Percentiles rank a stretch among this genome's conserved stretches.
These are phyloP conservation scores for Drosophila barbarae DNA, from an alignment of 2,888 invertebrate species.

Conservation along the genomic window DNA sequence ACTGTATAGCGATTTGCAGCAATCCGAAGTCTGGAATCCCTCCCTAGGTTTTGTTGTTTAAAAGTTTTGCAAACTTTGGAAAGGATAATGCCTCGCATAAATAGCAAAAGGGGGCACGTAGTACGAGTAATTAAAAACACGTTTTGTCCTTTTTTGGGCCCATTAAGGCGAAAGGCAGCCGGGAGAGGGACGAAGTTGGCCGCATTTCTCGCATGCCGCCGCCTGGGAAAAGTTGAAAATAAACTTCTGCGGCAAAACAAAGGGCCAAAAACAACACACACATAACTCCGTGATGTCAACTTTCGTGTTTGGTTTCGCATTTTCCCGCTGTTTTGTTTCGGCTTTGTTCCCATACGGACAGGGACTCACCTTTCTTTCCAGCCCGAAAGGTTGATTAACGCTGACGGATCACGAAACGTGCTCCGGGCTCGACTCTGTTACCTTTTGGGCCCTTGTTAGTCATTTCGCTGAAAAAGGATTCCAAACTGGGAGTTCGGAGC, in stretches of 20 bases:
- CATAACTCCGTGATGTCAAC: conserved; percentile 73
- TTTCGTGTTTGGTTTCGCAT: conserved; percentile 67
- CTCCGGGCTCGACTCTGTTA: conserved; percentile 26
- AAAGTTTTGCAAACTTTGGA: conserved; percentile 41
- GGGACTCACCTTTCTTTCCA: conserved; percentile 36
- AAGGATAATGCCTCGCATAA: conserved; percentile 46
- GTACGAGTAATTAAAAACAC: conserved; percentile 75
- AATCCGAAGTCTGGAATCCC: conserved; percentile 34
- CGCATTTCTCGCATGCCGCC: conserved; percentile 62
- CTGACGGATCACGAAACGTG: conserved; percentile 60
- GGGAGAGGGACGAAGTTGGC: conserved; percentile 49
- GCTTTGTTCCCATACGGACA: conserved; percentile 31
- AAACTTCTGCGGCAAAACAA: conserved; percentile 72
- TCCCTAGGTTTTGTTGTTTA: background rate
- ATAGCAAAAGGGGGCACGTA: conserved; percentile 44
- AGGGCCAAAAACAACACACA: conserved; percentile 30
- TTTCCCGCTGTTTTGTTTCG: conserved; percentile 26
- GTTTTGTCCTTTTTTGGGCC: conserved; percentile 64
- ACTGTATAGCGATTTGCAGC: conserved; percentile 61
- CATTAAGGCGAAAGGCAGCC: conserved; percentile 30
- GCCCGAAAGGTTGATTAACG: conserved; percentile 63
- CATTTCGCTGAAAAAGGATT: conserved; percentile 48
- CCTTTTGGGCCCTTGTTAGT: conserved; percentile 43
- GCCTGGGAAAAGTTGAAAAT: conserved; percentile 73
- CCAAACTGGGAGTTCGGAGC: conserved; percentile 45